These are phyloP conservation scores for Chalcosyrphus nemorum DNA, from an alignment of 2,888 invertebrate species.

Conservation along the genomic window DNA sequence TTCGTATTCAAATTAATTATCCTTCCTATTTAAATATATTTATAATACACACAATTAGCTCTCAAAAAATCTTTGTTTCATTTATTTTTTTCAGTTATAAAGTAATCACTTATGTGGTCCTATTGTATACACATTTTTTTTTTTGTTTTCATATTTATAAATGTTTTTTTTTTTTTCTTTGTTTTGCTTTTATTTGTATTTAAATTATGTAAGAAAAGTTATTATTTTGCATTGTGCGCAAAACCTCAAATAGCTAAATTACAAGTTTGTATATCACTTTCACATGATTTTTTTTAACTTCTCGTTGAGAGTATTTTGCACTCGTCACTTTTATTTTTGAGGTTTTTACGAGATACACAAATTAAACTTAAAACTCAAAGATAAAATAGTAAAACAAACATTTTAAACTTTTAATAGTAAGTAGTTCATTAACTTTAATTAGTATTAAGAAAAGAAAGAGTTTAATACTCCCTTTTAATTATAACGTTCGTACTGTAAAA, in stretches of 20 bases:
- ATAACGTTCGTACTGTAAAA: constrained; percentile 32
- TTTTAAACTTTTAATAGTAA: constrained; percentile 2
- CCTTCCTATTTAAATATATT: no score
- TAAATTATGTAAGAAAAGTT: neutral
- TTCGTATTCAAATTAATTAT: no score
- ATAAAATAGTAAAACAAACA: neutral
- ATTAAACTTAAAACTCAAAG: constrained; percentile 46
- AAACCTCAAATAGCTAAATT: constrained; percentile 8
- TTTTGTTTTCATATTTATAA: neutral
- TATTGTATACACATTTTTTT: constrained; percentile 8
- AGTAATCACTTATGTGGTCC: constrained; percentile 20
- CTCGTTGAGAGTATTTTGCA: neutral
- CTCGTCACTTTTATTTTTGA: neutral
- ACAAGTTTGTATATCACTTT: constrained; percentile 22
- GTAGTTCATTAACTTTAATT: constrained; percentile 5
- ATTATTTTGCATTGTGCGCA: constrained; percentile 2
- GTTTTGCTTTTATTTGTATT: neutral
- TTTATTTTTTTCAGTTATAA: constrained; percentile 16
- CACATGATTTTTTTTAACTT: constrained; percentile 21
- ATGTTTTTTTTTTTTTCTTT: no score
- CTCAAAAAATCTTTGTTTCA: constrained; percentile 22
- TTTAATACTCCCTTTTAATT: constrained; percentile 20
- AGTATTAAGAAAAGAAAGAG: constrained; percentile 10
- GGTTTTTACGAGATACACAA: constrained; percentile 2
- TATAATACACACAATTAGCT: no score